phyloP scores from a whole-genome alignment of 2,888 invertebrate genomes.

The Falcaria lacertinaria region DNA sequence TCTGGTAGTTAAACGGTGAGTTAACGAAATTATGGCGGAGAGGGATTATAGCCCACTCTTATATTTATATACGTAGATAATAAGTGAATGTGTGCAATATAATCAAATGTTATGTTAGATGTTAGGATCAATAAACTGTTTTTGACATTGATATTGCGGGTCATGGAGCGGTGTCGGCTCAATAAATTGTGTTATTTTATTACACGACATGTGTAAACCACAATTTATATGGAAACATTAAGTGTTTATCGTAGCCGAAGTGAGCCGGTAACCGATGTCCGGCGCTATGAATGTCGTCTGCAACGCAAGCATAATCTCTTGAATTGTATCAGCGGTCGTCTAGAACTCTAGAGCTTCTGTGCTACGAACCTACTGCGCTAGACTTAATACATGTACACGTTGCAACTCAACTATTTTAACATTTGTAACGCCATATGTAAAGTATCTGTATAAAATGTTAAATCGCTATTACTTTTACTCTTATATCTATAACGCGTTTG shows the following conservation, averaged over 20 bases:
- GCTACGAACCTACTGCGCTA: conserved; percentile 38
- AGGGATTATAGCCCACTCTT: conserved; percentile 76
- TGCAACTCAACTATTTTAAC: conserved; percentile 37
- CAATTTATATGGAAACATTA: not conserved
- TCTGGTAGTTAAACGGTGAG: conserved; percentile 77
- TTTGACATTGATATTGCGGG: conserved; percentile 38
- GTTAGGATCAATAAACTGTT: conserved; percentile 48
- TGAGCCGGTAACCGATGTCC: conserved; percentile 4
- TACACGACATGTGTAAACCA: not conserved
- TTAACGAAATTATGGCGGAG: conserved; percentile 78
- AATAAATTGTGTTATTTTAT: not conserved
- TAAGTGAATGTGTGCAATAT: conserved; percentile 75
- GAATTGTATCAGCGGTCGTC: conserved; percentile 40
- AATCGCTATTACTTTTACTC: conserved; percentile 30
- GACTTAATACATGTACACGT: conserved; percentile 67
- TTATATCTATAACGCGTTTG: conserved; percentile 44
- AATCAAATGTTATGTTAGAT: conserved; percentile 63
- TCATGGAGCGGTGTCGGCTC: conserved; percentile 22
- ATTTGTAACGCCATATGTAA: conserved; percentile 13
- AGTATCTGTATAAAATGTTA: conserved; percentile 46
- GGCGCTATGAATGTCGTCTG: conserved; percentile 7
- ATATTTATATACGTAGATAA: conserved; percentile 52
- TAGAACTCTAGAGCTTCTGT: conserved; percentile 50
- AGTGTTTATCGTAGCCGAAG: not conserved
- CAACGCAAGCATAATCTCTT: conserved; percentile 21